These are phyloP conservation scores for Rousettus leschenaultii DNA, from an alignment of 2,113 vertebrate species.

Conservation along the genomic window DNA sequence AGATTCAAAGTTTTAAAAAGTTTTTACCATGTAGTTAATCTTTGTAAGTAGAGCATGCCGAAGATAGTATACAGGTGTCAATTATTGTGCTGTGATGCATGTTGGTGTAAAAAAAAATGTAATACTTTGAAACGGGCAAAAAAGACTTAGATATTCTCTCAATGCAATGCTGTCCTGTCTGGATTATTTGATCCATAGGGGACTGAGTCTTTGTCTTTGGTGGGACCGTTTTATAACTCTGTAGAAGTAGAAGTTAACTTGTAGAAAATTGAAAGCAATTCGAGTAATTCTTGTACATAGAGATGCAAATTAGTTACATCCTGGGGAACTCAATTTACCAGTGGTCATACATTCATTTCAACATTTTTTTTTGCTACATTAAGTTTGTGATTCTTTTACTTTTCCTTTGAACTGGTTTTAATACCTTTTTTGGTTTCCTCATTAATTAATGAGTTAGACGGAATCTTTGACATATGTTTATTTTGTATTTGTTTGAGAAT, in stretches of 20 bases:
- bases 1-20: background rate
- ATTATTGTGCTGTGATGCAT: background rate
- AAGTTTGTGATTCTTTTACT: background rate
- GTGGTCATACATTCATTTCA: background rate
- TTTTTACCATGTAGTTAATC: background rate
- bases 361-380: background rate
- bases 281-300: background rate
- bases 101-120: background rate
- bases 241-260: background rate
- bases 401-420: background rate
- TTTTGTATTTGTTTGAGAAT: background rate
- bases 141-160: background rate
- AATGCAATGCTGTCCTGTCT: background rate
- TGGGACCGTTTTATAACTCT: background rate
- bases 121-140: background rate
- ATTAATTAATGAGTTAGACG: background rate
- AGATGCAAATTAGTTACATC: background rate
- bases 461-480: background rate
- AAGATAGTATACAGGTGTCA: background rate
- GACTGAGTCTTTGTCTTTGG: background rate
- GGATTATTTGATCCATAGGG: background rate
- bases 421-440: background rate
- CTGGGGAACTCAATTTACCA: background rate
- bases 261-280: background rate
- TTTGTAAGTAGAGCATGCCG: background rate